Percentiles rank a stretch among this genome's conserved stretches.
These are phyloP conservation scores for Melanaphis sacchari DNA, from an alignment of 1,140 invertebrate species.

Conservation along the genomic window DNA sequence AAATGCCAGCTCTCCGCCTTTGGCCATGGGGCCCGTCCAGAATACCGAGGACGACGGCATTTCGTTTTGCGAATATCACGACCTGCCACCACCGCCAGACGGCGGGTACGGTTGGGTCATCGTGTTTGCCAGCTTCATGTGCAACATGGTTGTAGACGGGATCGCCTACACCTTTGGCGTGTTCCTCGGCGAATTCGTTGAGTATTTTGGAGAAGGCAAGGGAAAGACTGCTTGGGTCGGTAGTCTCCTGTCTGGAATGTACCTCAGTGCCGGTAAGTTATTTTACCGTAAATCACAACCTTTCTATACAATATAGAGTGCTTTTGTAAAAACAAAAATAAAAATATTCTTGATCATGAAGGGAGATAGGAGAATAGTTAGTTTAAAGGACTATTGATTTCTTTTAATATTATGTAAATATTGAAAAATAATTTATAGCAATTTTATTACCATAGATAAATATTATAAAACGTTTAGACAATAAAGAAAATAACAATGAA, in stretches of 20 bases:
- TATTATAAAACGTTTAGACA: neutral
- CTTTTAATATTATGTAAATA: neutral
- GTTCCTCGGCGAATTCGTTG: constrained; percentile 82
- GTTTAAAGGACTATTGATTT: neutral
- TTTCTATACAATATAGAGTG: neutral
- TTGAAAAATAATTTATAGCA: neutral
- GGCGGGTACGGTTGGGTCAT: constrained; percentile 94
- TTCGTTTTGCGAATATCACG: constrained; percentile 75
- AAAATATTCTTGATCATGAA: too few relatives aligned
- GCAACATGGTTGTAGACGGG: constrained; percentile 98
- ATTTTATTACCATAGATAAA: too few relatives aligned
- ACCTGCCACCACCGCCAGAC: constrained; percentile 82
- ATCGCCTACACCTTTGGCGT: constrained; percentile 93
- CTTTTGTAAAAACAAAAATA: neutral
- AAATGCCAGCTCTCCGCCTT: constrained; percentile 66
- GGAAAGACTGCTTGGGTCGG: constrained; percentile 93
- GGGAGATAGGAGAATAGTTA: neutral
- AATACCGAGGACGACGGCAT: constrained; percentile 71
- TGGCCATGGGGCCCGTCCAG: constrained; percentile 65
- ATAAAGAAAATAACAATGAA: neutral
- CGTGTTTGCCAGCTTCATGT: constrained; percentile 95
- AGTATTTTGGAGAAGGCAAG: constrained; percentile 83
- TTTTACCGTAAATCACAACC: neutral
- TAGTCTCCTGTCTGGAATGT: constrained; percentile 90
- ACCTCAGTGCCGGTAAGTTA: constrained; percentile 84